Percentiles rank a stretch among this genome's conserved stretches.
phyloP scores from a whole-genome alignment of 2,113 vertebrate genomes.

The Chlorodrepanis virens region DNA sequence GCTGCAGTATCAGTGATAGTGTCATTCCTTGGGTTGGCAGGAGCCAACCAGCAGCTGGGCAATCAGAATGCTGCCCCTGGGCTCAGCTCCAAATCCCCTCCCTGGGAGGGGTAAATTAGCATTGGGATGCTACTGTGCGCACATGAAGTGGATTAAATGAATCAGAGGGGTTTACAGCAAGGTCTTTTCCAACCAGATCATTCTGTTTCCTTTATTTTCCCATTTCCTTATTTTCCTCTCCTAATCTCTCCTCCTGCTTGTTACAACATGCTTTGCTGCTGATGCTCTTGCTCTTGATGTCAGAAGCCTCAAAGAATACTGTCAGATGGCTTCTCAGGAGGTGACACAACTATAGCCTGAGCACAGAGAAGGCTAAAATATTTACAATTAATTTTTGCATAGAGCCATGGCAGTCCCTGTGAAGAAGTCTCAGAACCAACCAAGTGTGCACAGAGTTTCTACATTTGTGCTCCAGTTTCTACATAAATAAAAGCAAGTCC shows the following conservation, averaged over 20 bases:
- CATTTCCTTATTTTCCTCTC: neutral
- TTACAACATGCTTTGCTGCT: neutral
- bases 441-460: neutral
- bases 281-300: neutral
- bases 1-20: fast-evolving
- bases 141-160: neutral
- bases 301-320: neutral
- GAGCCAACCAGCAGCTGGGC: fast-evolving
- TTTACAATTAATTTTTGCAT: neutral
- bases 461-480: neutral
- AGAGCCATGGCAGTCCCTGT: neutral
- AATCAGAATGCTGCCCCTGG: neutral
- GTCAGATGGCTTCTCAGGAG: neutral
- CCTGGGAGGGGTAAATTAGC: neutral
- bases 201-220: neutral
- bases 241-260: neutral
- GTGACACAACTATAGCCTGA: neutral
- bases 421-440: neutral
- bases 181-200: fast-evolving
- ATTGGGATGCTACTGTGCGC: neutral
- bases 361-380: neutral
- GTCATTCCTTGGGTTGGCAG: too few species aligned
- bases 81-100: neutral
- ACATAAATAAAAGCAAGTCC: neutral
- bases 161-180: neutral